A percentile compares a stretch with the other conserved stretches of the same genome.
phyloP scores from a whole-genome alignment of 1,140 invertebrate species.

The Drosophila quadrilineata region DNA sequence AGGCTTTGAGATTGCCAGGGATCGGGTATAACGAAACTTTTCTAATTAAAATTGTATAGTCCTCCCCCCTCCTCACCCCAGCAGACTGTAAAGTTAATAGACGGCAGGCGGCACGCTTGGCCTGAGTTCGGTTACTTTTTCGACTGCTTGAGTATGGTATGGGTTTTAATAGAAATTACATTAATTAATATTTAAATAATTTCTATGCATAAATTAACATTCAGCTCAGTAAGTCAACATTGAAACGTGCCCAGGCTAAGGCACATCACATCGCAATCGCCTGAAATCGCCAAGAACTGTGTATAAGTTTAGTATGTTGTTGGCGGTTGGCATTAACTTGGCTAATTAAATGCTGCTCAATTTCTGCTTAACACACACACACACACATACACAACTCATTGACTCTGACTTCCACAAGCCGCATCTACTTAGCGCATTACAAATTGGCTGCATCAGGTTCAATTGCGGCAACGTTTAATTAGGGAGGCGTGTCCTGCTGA shows the following conservation, averaged over 20 bases:
- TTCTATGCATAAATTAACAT: slow-evolving; percentile 64
- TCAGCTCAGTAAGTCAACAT: slow-evolving; percentile 10
- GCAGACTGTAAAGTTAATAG: slow-evolving; percentile 39
- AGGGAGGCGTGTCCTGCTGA: not conserved
- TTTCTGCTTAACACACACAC: slow-evolving; percentile 8
- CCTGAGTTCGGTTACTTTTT: not conserved
- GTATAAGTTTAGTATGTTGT: too few species aligned
- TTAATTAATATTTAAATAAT: slow-evolving; percentile 68
- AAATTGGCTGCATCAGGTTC: slow-evolving; percentile 13
- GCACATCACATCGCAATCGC: not conserved
- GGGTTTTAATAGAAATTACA: slow-evolving; percentile 68
- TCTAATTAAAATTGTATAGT: slow-evolving; percentile 73
- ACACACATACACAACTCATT: too few species aligned
- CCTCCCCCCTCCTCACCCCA: too few species aligned
- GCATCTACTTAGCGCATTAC: not conserved
- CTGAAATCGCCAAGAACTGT: not conserved
- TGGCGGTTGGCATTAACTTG: slow-evolving; percentile 1
- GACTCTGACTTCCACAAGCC: too few species aligned
- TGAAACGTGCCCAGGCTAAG: slow-evolving; percentile 1
- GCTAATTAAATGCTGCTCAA: slow-evolving; percentile 43
- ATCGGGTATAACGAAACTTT: too few species aligned
- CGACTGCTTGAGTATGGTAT: slow-evolving; percentile 2
- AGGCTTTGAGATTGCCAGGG: slow-evolving; percentile 5
- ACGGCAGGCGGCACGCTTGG: not conserved
- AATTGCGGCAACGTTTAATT: slow-evolving; percentile 14